Percentiles rank a stretch among this genome's conserved stretches.
Conservation (phyloP, 2,888 invertebrate genomes). For the Patella depressa region DNA sequence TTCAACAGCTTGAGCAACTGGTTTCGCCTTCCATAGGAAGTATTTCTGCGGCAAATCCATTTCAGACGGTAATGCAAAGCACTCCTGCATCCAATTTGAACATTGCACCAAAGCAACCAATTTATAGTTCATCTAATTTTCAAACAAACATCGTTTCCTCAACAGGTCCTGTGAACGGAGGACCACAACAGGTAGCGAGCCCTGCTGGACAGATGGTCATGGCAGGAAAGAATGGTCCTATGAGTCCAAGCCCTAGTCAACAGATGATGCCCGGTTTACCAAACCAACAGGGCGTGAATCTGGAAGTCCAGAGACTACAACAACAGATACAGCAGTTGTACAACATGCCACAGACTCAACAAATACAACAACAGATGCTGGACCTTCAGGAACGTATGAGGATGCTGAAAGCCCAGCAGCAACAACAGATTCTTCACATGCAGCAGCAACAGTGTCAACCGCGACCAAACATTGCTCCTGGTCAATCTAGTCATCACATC, state of each 20-base stretch:
- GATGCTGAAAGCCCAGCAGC: constrained; percentile 60
- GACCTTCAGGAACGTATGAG: constrained; percentile 65
- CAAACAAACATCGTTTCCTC: constrained; percentile 41
- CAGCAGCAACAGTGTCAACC: constrained; percentile 45
- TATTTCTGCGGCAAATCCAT: constrained; percentile 39
- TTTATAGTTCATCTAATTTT: constrained; percentile 40
- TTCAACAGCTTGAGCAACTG: constrained; percentile 54
- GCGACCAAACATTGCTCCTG: constrained; percentile 29
- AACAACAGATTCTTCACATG: constrained; percentile 52
- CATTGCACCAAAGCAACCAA: constrained; percentile 17
- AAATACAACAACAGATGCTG: constrained; percentile 65
- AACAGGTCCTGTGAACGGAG: constrained; percentile 26
- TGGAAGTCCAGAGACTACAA: constrained; percentile 59
- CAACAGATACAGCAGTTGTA: constrained; percentile 65
- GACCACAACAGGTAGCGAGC: constrained; percentile 21
- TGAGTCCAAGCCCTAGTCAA: constrained; percentile 42
- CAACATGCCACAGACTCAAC: constrained; percentile 63
- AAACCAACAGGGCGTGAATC: constrained; percentile 41
- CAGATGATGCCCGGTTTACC: constrained; percentile 19
- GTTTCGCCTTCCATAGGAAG: constrained; percentile 34
- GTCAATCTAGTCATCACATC: constrained; percentile 17
- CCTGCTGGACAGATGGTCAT: constrained; percentile 17
- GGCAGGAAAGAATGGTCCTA: constrained; percentile 36
- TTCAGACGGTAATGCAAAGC: constrained; percentile 42
- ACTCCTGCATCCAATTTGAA: constrained; percentile 17